phyloP scores from a whole-genome alignment of 2,888 invertebrate genomes.

The Eristalinus sepulchralis region DNA sequence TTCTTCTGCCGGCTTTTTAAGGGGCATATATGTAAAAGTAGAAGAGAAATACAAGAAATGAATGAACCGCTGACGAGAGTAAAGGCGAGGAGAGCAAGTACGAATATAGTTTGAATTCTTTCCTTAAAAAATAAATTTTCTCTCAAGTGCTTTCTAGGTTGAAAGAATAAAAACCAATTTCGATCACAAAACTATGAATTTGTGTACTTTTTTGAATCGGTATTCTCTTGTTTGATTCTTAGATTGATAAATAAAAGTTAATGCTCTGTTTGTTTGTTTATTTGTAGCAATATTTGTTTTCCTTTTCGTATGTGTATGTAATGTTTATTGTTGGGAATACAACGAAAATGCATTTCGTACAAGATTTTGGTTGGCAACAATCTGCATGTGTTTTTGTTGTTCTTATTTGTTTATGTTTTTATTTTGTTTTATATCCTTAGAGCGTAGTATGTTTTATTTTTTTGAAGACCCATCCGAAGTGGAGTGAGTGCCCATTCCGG shows the following conservation, averaged over 20 bases:
- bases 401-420: background rate
- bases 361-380: conserved; percentile 37
- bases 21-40: background rate
- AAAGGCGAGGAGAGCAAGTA: background rate
- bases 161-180: conserved; percentile 1
- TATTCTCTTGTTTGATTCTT: background rate
- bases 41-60: background rate
- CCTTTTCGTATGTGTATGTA: conserved; percentile 13
- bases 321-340: conserved; percentile 29
- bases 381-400: conserved; percentile 33
- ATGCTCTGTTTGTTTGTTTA: background rate
- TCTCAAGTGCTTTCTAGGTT: background rate
- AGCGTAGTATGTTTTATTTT: conserved; percentile 31
- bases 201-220: background rate
- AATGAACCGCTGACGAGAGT: background rate
- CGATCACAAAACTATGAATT: background rate
- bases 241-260: conserved; percentile 2
- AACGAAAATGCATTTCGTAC: conserved; percentile 29
- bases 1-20: background rate
- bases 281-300: background rate
- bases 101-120: background rate
- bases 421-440: background rate
- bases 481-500: conserved; percentile 55
- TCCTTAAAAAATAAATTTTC: background rate
- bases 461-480: conserved; percentile 51